A percentile compares a stretch with the other conserved stretches of the same genome.
These are phyloP conservation scores for Bombus waltoni DNA, from an alignment of 1,140 invertebrate species.

Conservation along the genomic window DNA sequence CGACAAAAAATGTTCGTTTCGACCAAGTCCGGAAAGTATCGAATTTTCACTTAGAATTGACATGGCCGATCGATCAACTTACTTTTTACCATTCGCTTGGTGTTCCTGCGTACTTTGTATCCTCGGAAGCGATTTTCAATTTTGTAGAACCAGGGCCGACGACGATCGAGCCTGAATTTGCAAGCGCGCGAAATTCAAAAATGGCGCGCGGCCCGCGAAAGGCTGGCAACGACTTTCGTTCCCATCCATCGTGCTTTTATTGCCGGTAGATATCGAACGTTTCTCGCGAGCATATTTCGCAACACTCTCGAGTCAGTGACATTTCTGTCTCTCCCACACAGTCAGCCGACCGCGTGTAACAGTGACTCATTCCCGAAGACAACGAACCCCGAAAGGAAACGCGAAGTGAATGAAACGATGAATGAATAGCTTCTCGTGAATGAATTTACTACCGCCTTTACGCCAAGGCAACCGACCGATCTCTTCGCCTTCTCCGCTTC, in stretches of 20 bases:
- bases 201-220: not conserved
- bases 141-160: not conserved
- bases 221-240: not conserved
- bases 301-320: conserved; percentile 58
- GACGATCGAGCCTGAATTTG: too few species aligned
- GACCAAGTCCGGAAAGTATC: too few species aligned
- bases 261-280: not conserved
- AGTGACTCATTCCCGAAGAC: conserved; percentile 70
- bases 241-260: not conserved
- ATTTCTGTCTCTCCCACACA: conserved; percentile 60
- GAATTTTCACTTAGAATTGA: too few species aligned
- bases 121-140: too few species aligned
- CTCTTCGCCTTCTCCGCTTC: conserved; percentile 2
- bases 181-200: not conserved
- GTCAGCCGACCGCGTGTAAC: conserved; percentile 23
- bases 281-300: conserved; percentile 39
- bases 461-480: conserved; percentile 26
- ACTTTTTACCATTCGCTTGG: too few species aligned
- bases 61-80: too few species aligned
- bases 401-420: conserved; percentile 67
- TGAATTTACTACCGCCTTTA: conserved; percentile 66
- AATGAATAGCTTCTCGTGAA: conserved; percentile 66
- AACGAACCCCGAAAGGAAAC: conserved; percentile 73
- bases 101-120: too few species aligned
- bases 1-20: too few species aligned